Base-by-base conservation (phyloP, 2,888 invertebrate genomes). In the Heteromyza rotundicornis region DNA sequence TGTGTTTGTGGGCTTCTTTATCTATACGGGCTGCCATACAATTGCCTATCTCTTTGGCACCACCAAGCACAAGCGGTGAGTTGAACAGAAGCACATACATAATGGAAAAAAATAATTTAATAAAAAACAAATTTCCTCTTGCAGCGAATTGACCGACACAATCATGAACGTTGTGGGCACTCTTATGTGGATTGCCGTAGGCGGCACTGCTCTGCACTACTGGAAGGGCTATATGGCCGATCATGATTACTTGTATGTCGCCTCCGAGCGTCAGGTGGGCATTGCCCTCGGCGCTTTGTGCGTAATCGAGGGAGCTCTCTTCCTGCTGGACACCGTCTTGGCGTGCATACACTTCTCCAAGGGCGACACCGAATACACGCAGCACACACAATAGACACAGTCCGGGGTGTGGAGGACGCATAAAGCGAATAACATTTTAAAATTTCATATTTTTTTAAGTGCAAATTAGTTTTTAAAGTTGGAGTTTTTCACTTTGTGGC, bases 151-250 rank as follows among this genome's bases (percentile, higher is more conserved):
- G 74, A 88, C 89, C 1, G 94, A 95, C 75, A 89, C 93, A 63
- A 88, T 95, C 67, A 94, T 94, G 94, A 94, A 94, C 83, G 90
- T 94, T 71, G 88, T 92, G 56, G 94, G 94, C 1, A 89, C 91
- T 67, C 89, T 94, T 83, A 85, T 94, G 86, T 95, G 93, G 89
- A 85, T 94, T 16, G 91, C 92, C 0, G 91, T 93, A 50, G 94
- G 94, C 1, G 94, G 92, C 0, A 92, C 92, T 22, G 94, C 94
- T 0, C 86, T 94, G 19, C 94, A 94, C 84, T 95, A 94, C 84
- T 95, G 94, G 94, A 89, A 90, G 63, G 94, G 94, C 1, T 95
- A 93, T 84, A 89, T 91, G 82, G 87, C 89, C 17, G 92, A 93
- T 77, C 89, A 94, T 75, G 91, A 91, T 78, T 91, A 87, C 80